Conservation (phyloP, 2,888 invertebrate genomes). For the Thysanoteuthis rhombus region DNA sequence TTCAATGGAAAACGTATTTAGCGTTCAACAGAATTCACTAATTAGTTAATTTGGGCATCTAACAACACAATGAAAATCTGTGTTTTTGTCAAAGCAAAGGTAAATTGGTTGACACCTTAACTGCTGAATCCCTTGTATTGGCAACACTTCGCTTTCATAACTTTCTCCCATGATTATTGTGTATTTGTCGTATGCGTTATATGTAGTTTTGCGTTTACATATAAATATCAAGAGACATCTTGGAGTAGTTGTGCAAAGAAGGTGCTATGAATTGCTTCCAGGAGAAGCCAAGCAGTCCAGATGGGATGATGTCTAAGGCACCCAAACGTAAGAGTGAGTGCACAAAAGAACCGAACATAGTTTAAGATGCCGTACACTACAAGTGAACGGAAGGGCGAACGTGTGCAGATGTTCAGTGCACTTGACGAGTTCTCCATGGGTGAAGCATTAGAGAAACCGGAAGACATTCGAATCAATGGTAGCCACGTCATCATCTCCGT, state of each 20-base stretch:
- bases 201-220: background rate
- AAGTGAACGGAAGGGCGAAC: background rate
- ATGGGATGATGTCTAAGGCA: background rate
- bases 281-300: background rate
- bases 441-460: background rate
- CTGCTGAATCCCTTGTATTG: too few relatives aligned
- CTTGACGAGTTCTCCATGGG: constrained; percentile 12
- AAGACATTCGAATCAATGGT: background rate
- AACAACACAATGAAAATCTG: too few relatives aligned
- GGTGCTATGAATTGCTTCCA: background rate
- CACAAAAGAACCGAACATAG: background rate
- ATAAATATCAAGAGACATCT: background rate
- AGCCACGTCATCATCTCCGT: background rate
- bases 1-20: too few relatives aligned
- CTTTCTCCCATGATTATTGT: too few relatives aligned
- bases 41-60: too few relatives aligned
- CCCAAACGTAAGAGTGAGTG: background rate
- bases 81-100: too few relatives aligned
- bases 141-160: too few relatives aligned
- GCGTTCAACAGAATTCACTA: too few relatives aligned
- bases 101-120: too few relatives aligned
- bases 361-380: background rate
- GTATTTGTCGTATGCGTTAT: too few relatives aligned
- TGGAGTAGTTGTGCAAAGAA: background rate
- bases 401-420: background rate